A percentile compares a stretch with the other conserved stretches of the same genome.
These are phyloP conservation scores for Cossypha polioptera DNA, from an alignment of 2,797 vertebrate species.

Conservation along the genomic window DNA sequence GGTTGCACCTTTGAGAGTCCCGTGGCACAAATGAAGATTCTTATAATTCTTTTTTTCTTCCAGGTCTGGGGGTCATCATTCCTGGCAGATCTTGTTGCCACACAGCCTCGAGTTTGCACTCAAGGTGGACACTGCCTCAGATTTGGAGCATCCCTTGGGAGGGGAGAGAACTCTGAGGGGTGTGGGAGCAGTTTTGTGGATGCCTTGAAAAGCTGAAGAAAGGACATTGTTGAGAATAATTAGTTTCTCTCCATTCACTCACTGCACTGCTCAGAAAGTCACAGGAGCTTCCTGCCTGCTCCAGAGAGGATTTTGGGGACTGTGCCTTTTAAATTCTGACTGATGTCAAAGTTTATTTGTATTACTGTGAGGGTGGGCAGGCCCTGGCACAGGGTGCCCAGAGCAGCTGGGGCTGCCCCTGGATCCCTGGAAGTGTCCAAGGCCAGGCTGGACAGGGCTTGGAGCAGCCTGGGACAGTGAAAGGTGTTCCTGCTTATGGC, in stretches of 20 bases:
- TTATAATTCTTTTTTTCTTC: not conserved
- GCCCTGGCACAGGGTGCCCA: not conserved
- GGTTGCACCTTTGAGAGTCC: fast-evolving
- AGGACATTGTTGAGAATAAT: not conserved
- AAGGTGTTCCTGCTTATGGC: not conserved
- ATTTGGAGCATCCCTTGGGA: not conserved
- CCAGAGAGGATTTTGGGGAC: not conserved
- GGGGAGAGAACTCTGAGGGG: not conserved
- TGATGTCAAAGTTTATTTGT: not conserved
- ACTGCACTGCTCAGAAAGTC: fast-evolving
- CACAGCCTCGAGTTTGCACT: fast-evolving
- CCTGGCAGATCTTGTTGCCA: not conserved
- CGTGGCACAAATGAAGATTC: not conserved
- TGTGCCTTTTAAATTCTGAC: not conserved
- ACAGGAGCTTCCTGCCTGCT: not conserved
- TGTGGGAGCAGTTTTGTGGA: not conserved
- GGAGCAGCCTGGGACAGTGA: fast-evolving
- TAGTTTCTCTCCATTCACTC: fast-evolving
- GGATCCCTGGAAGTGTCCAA: not conserved
- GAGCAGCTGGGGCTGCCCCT: not conserved
- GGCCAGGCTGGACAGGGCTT: fast-evolving
- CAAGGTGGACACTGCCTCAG: fast-evolving
- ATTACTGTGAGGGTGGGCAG: fast-evolving
- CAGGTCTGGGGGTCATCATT: fast-evolving
- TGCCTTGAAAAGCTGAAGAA: not conserved